Evolutionary conservation across 2,888 invertebrate genomes (phyloP), one percentile per base, ranked within the genome.

Genomic region (Protodeltote pygarga): DNA sequence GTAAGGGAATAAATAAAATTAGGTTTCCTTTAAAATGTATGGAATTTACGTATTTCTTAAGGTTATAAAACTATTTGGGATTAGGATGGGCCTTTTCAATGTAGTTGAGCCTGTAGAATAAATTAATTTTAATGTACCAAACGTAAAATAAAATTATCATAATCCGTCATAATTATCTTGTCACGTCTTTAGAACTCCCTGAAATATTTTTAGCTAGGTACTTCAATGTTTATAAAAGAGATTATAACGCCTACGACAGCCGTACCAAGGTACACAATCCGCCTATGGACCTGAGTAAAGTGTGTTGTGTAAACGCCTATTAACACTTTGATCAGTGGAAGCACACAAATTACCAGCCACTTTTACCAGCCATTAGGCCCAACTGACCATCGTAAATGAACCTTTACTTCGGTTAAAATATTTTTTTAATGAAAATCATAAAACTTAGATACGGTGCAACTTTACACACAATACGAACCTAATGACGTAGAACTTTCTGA

Each of bases 401-500:
- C 27, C 29, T 55, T 53, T 54, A 34, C 25, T 33, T 32, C 13
- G n/a, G n/a, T n/a, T n/a, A 27, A 23, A 41, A 34, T 23, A 42
- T 51, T 23, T 65, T 57, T 61, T 66, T 61, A 53, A 68, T 41
- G 39, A 53, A 51, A 49, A 65, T 53, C 63, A 59, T 62, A 65
- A 63, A 65, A 35, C 31, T 63, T 66, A 48, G 37, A 31, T 32
- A 69, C 67, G 66, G 64, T 64, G 41, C 46, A 54, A 64, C 45
- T 63, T 49, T 47, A 49, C 60, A 58, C 50, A 64, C 58, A 68
- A 68, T 66, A 53, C 57, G n/a, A n/a, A n/a, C n/a, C 27, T 42
- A 53, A 35, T 42, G 61, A 55, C 48, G 50, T 53, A 48, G 53
- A 57, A 63, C 67, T 68, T 66, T 70, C 67, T 66, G 64, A 68